Evolutionary conservation across 64 coral and sea anemone genomes (phyloP).

Genomic region (Montipora cactus): DNA sequence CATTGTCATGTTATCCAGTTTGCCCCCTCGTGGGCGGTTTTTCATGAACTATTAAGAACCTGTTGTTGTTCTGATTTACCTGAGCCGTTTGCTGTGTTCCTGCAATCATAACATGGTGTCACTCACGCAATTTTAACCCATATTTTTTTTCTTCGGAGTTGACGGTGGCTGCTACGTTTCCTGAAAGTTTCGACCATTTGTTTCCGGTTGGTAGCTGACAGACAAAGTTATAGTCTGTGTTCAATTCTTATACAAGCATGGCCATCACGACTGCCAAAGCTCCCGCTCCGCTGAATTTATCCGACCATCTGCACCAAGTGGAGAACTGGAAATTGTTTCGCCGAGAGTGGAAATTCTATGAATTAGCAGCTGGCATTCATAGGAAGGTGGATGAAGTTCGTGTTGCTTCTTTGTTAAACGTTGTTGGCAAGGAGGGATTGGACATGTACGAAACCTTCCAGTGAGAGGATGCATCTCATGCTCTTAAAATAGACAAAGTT

Average conservation of each 20-base stretch:
- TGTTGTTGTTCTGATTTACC: too few species aligned
- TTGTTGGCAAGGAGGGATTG: conserved; percentile 52
- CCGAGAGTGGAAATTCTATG: too few species aligned
- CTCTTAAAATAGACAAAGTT: conserved; percentile 48
- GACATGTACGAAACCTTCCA: conserved; percentile 57
- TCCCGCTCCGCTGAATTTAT: conserved; percentile 32
- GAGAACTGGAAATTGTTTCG: too few species aligned
- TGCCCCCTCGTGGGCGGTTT: too few species aligned
- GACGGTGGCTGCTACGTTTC: background rate
- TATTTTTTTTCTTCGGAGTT: background rate
- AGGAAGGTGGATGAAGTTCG: conserved; percentile 13
- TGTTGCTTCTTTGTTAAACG: conserved; percentile 46
- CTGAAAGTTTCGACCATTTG: conserved; percentile 23
- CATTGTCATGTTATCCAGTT: too few species aligned
- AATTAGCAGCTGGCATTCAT: too few species aligned
- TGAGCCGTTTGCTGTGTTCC: background rate
- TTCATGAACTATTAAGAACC: background rate
- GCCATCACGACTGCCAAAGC: conserved; percentile 53
- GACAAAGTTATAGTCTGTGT: conserved; percentile 36
- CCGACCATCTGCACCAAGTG: too few species aligned
- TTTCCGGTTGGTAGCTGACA: background rate
- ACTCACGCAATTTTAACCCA: conserved; percentile 23
- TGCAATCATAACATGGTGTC: conserved; percentile 33
- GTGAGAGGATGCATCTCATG: conserved; percentile 32
- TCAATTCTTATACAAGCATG: background rate